Evolutionary conservation across 2,797 vertebrate genomes (phyloP).

Genomic region (Xenentodon cancila): DNA sequence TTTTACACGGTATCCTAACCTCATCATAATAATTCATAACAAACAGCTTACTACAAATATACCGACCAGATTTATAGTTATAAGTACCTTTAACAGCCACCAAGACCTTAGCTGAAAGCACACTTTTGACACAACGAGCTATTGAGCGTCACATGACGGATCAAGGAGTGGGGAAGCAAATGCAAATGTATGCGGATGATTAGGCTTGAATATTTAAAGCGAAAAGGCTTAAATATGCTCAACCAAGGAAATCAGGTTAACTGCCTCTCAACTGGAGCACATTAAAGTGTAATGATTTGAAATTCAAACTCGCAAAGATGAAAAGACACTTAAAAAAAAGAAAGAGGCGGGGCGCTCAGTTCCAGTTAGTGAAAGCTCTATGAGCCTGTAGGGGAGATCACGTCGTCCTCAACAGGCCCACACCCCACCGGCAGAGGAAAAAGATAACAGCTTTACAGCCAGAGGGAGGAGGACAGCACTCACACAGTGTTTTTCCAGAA

Average conservation of each 20-base stretch:
- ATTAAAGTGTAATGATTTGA: slow-evolving; percentile 39
- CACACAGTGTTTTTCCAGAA: slow-evolving; percentile 27
- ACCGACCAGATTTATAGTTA: slow-evolving; percentile 21
- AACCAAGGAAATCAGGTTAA: slow-evolving; percentile 19
- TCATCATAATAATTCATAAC: slow-evolving; percentile 12
- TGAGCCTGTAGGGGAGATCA: slow-evolving; percentile 52
- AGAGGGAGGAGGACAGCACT: slow-evolving; percentile 18
- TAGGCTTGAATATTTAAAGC: slow-evolving; percentile 39
- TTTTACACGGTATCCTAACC: not conserved
- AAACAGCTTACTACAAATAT: slow-evolving; percentile 18
- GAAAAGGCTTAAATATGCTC: slow-evolving; percentile 11
- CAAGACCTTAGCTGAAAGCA: not conserved
- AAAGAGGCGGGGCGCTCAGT: slow-evolving; percentile 22
- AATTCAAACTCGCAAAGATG: slow-evolving; percentile 29
- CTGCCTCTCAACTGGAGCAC: slow-evolving; percentile 20
- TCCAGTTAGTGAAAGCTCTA: slow-evolving; percentile 32
- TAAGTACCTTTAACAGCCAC: slow-evolving; percentile 16
- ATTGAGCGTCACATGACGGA: slow-evolving; percentile 5
- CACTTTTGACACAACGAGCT: slow-evolving; percentile 17
- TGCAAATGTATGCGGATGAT: slow-evolving; percentile 18
- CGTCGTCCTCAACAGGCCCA: slow-evolving; percentile 36
- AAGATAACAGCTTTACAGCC: slow-evolving; percentile 47
- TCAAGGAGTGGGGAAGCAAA: slow-evolving; percentile 5
- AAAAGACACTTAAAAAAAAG: slow-evolving; percentile 20
- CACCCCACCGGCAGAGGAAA: slow-evolving; percentile 46